Evolutionary conservation across 2,113 vertebrate genomes (phyloP).

Genomic region (Lathamus discolor): DNA sequence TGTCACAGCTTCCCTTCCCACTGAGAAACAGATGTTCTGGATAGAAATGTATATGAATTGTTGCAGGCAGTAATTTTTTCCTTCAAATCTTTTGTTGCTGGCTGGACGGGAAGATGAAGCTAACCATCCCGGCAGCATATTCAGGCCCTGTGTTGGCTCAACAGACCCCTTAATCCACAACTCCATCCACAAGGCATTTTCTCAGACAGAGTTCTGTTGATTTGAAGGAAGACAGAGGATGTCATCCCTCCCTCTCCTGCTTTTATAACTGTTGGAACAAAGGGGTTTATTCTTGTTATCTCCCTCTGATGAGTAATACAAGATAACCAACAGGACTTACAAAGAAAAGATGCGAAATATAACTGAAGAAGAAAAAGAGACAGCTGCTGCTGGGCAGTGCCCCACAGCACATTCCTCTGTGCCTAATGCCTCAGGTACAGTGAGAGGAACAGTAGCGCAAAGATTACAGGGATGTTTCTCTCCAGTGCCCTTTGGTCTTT

Average conservation of each 20-base stretch:
- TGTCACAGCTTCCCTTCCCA: neutral
- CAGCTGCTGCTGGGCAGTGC: neutral
- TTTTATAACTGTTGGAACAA: neutral
- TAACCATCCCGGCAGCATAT: accelerated
- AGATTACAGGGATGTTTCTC: neutral
- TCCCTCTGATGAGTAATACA: neutral
- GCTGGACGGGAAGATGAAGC: neutral
- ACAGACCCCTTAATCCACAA: neutral
- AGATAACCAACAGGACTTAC: neutral
- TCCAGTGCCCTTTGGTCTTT: neutral
- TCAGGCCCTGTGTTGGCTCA: neutral
- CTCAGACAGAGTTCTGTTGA: neutral
- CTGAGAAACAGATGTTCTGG: neutral
- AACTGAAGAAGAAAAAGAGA: neutral
- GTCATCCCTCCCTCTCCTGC: neutral
- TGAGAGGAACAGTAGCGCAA: neutral
- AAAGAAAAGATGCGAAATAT: neutral
- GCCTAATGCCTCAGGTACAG: neutral
- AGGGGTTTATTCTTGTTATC: neutral
- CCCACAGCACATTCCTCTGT: neutral
- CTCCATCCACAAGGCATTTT: accelerated
- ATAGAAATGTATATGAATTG: neutral
- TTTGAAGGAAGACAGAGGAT: neutral
- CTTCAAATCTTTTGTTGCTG: neutral
- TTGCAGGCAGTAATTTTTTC: neutral